Percentiles rank a stretch among this genome's conserved stretches.
phyloP scores from a whole-genome alignment of 2,888 invertebrate genomes.

The Dicyrtomina minuta region DNA sequence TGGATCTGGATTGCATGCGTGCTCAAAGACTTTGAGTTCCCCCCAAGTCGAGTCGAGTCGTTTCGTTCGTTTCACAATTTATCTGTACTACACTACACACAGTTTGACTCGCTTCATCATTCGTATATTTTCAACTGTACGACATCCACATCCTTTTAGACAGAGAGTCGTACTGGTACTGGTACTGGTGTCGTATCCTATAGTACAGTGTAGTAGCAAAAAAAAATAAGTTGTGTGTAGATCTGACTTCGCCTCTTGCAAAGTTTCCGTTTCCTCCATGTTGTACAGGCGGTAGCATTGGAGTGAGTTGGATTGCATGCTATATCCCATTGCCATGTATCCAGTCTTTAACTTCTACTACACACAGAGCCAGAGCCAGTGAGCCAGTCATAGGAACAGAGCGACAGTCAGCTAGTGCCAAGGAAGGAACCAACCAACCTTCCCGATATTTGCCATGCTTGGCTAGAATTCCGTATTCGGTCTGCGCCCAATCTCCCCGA shows the following conservation, averaged over 20 bases:
- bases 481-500: slow-evolving; percentile 23
- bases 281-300: neutral
- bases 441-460: slow-evolving; percentile 21
- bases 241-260: too few relatives aligned
- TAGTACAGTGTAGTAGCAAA: too few relatives aligned
- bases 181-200: too few relatives aligned
- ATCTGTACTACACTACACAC: neutral
- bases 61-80: neutral
- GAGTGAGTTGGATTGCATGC: too few relatives aligned
- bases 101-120: neutral
- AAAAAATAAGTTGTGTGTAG: too few relatives aligned
- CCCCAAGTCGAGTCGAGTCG: neutral
- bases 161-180: too few relatives aligned
- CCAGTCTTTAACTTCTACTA: neutral
- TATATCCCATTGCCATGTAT: too few relatives aligned
- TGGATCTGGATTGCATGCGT: slow-evolving; percentile 16
- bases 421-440: slow-evolving; percentile 7
- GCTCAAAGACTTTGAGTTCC: slow-evolving; percentile 8
- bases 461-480: neutral
- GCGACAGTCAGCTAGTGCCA: too few relatives aligned
- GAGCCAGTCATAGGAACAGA: too few relatives aligned
- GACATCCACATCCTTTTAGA: too few relatives aligned
- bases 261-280: too few relatives aligned
- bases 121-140: too few relatives aligned
- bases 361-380: neutral